Evolutionary conservation across 1,140 invertebrate species (phyloP).

Genomic region (Trichonephila inaurata): DNA sequence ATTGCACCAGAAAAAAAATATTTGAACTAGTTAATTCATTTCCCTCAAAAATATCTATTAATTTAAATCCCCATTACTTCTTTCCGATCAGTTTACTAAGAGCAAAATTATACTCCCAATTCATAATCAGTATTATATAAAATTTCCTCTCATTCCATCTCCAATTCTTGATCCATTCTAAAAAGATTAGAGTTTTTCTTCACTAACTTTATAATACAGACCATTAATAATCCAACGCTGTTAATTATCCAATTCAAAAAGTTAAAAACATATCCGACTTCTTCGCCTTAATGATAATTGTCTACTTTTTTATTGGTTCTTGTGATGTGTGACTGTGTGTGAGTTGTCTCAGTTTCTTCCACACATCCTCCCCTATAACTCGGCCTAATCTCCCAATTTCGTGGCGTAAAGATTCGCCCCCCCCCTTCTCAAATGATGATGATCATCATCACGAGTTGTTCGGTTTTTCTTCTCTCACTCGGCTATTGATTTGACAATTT

Average conservation of each 20-base stretch:
- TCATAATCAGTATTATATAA: not conserved
- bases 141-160: not conserved
- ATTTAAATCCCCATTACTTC: not conserved
- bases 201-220: not conserved
- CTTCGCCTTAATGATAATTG: not conserved
- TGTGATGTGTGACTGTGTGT: not conserved
- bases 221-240: not conserved
- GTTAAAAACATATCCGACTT: not conserved
- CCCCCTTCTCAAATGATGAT: conserved; percentile 10
- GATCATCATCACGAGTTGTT: conserved; percentile 11
- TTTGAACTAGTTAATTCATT: not conserved
- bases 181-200: not conserved
- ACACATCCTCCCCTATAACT: not conserved
- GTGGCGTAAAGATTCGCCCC: not conserved
- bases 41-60: not conserved
- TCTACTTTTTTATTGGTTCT: not conserved
- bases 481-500: conserved; percentile 64
- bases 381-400: conserved; percentile 24
- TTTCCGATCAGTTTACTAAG: not conserved
- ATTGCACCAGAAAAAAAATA: too few relatives aligned
- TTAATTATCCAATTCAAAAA: conserved; percentile 1
- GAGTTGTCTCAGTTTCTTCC: not conserved
- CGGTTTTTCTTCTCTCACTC: not conserved
- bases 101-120: not conserved
- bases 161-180: not conserved